phyloP scores from a whole-genome alignment of 2,888 invertebrate species.

The Tanytarsus gracilentus region DNA sequence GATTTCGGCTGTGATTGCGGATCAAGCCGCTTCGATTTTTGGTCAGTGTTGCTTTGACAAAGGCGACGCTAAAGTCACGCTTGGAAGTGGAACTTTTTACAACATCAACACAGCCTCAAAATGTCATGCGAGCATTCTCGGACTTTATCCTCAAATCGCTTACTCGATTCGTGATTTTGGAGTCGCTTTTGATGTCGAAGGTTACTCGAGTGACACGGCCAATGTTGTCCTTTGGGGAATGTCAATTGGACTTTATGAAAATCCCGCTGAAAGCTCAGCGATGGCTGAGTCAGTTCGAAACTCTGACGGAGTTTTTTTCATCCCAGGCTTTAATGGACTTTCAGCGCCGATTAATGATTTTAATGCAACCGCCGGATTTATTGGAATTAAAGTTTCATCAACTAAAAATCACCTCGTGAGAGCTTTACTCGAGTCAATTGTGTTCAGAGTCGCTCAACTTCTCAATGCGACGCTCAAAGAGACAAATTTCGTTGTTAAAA shows the following conservation, averaged over 20 bases:
- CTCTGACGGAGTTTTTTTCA: slow-evolving; percentile 71
- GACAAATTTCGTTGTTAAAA: slow-evolving; percentile 49
- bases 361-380: slow-evolving; percentile 72
- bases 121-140: slow-evolving; percentile 72
- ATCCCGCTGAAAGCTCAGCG: slow-evolving; percentile 55
- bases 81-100: slow-evolving; percentile 88
- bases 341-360: slow-evolving; percentile 85
- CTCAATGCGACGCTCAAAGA: slow-evolving; percentile 63
- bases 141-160: slow-evolving; percentile 84
- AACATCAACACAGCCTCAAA: slow-evolving; percentile 68
- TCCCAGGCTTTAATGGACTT: slow-evolving; percentile 83
- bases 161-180: slow-evolving; percentile 58
- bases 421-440: slow-evolving; percentile 76
- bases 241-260: slow-evolving; percentile 54
- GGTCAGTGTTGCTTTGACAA: slow-evolving; percentile 71
- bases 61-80: slow-evolving; percentile 76
- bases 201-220: slow-evolving; percentile 80
- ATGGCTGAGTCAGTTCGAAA: slow-evolving; percentile 60
- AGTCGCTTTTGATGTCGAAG: slow-evolving; percentile 71
- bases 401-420: slow-evolving; percentile 66
- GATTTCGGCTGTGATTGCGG: slow-evolving; percentile 55
- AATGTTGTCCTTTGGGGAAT: slow-evolving; percentile 79
- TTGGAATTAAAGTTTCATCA: slow-evolving; percentile 58
- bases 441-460: slow-evolving; percentile 72
- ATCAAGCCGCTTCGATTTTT: slow-evolving; percentile 84